Conservation (phyloP, 2,113 vertebrate species). For the Rynchops niger region DNA sequence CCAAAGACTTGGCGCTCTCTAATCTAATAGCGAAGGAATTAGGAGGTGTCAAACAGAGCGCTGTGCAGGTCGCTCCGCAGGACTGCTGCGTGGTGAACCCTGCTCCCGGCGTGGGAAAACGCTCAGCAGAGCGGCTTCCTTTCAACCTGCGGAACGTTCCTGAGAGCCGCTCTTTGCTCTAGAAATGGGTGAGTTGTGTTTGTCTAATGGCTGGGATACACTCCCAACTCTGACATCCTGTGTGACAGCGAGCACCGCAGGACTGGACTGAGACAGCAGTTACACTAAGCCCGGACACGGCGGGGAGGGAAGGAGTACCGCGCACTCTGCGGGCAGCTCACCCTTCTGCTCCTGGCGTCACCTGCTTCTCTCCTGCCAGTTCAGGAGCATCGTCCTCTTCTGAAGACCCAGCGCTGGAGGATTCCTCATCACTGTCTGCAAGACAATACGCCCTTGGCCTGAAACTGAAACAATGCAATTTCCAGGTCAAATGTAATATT, state of each 20-base stretch:
- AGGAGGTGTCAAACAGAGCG: not conserved
- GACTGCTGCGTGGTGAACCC: not conserved
- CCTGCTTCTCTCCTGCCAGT: conserved; percentile 82
- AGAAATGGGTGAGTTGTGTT: fast-evolving
- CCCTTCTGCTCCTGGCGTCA: conserved; percentile 86
- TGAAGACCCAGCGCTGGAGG: conserved; percentile 96
- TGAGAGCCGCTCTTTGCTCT: not conserved
- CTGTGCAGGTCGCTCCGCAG: not conserved
- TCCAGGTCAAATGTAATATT: conserved; percentile 9
- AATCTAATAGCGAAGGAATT: not conserved
- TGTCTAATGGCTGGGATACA: not conserved
- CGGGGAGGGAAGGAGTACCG: not conserved
- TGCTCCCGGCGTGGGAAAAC: not conserved
- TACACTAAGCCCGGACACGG: not conserved
- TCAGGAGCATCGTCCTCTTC: conserved; percentile 94
- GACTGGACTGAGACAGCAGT: not conserved
- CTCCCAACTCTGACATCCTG: not conserved
- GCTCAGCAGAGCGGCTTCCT: not conserved
- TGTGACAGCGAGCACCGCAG: not conserved
- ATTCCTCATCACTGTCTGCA: conserved; percentile 97
- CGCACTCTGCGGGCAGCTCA: conserved; percentile 59
- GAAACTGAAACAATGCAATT: conserved; percentile 68
- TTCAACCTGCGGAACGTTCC: not conserved
- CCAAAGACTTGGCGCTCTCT: not conserved
- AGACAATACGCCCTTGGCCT: conserved; percentile 92